A percentile compares a stretch with the other conserved stretches of the same genome.
Evolutionary conservation across 2,113 vertebrate genomes (phyloP).

Genomic region (Hiodon alosoides): DNA sequence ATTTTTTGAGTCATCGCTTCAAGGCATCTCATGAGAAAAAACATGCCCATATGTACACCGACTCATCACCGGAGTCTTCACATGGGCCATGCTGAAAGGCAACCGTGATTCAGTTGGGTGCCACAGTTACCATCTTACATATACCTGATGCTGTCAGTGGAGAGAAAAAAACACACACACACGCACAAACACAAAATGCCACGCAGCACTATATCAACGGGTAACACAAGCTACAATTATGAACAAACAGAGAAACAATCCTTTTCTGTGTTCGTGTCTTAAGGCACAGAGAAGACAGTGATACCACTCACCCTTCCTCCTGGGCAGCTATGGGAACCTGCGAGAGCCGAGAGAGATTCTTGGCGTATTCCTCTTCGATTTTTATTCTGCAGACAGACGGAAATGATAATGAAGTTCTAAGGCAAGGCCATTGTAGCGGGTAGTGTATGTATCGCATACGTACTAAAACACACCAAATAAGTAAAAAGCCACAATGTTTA

Average conservation of each 20-base stretch:
- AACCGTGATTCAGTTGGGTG: slow-evolving; percentile 33
- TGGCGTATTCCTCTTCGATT: slow-evolving; percentile 98
- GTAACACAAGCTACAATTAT: no score
- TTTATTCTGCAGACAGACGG: slow-evolving; percentile 78
- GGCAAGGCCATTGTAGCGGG: not conserved
- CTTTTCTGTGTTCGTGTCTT: not conserved
- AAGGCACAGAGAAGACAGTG: not conserved
- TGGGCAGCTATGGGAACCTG: slow-evolving; percentile 87
- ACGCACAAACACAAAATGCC: no score
- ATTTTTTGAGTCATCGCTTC: slow-evolving; percentile 3
- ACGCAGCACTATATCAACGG: no score
- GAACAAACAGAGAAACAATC: no score
- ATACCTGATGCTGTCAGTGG: not conserved
- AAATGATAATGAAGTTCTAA: slow-evolving; percentile 35
- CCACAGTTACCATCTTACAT: slow-evolving; percentile 14
- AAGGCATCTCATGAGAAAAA: slow-evolving; percentile 7
- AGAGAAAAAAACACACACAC: no score
- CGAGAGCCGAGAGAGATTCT: slow-evolving; percentile 91
- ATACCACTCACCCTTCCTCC: slow-evolving; percentile 87
- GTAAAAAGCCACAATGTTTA: no score
- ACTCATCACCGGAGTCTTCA: slow-evolving; percentile 23
- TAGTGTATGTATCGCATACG: not conserved
- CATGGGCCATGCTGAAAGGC: slow-evolving; percentile 35
- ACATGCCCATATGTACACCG: not conserved
- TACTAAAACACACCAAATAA: no score